These are phyloP conservation scores for Diacarnus erythraeanus DNA, from an alignment of 37 sponge, comb jelly and placozoan genomes.

Conservation along the genomic window DNA sequence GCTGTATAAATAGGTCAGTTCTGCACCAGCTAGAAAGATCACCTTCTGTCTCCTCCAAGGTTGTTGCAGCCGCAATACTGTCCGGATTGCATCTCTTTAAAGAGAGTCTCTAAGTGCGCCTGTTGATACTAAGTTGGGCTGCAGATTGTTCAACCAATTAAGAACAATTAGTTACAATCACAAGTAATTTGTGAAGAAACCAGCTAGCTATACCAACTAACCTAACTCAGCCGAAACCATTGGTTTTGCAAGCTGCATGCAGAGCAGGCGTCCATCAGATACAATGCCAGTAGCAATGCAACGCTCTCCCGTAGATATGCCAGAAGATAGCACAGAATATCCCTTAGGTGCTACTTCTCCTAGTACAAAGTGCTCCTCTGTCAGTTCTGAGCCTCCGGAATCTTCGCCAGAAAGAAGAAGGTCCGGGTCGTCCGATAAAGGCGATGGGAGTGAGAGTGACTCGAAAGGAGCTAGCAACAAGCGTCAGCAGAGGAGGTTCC, in stretches of 20 bases:
- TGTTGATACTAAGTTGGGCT: no score
- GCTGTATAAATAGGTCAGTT: neutral
- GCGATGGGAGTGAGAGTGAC: conserved; percentile 26
- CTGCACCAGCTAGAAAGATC: neutral
- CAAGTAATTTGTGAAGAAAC: neutral
- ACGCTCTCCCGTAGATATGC: conserved; percentile 53
- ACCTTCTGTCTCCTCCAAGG: neutral
- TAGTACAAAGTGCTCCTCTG: conserved; percentile 30
- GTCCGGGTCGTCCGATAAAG: conserved; percentile 47
- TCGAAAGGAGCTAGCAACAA: conserved; percentile 35
- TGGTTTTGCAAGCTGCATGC: neutral
- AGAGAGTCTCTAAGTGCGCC: no score
- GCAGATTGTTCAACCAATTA: conserved; percentile 22
- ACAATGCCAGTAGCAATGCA: conserved; percentile 73
- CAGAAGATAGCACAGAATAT: conserved; percentile 22
- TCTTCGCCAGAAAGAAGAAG: conserved; percentile 49
- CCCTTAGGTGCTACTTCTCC: conserved; percentile 35
- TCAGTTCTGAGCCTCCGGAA: conserved; percentile 20
- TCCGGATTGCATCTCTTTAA: no score
- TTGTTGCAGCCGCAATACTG: neutral
- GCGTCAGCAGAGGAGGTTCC: conserved; percentile 87
- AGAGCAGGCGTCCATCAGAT: neutral
- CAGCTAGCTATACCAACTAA: neutral
- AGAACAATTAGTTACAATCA: conserved; percentile 32
- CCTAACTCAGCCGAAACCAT: neutral